Conservation (phyloP, 1,140 invertebrate genomes). For the Euborellia annulipes region DNA sequence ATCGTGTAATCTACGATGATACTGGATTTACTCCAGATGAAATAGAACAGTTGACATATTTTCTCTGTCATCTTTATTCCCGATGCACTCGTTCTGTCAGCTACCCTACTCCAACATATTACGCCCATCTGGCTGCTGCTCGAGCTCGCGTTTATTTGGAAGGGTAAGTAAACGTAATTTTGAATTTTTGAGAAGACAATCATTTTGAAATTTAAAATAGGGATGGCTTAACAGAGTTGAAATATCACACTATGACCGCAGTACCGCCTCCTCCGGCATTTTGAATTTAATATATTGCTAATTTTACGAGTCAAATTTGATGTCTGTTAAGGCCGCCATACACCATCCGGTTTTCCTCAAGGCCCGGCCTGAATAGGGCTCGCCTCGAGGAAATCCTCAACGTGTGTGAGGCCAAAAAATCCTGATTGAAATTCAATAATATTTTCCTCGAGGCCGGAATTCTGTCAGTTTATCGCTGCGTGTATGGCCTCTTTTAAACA, state of each 20-base stretch:
- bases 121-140: conserved; percentile 81
- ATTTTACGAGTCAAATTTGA: background rate
- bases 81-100: conserved; percentile 76
- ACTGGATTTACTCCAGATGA: conserved; percentile 52
- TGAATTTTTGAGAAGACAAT: background rate
- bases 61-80: conserved; percentile 76
- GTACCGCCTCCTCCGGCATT: background rate
- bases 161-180: conserved; percentile 26
- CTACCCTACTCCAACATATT: conserved; percentile 87
- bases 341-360: too few relatives aligned
- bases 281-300: background rate
- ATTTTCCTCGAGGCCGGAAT: too few relatives aligned
- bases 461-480: too few relatives aligned
- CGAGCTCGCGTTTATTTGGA: conserved; percentile 46
- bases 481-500: too few relatives aligned
- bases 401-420: too few relatives aligned
- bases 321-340: background rate
- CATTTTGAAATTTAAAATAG: conserved; percentile 6
- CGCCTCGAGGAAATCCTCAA: too few relatives aligned
- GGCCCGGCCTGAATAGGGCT: too few relatives aligned
- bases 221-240: background rate
- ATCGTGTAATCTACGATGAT: conserved; percentile 73
- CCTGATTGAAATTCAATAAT: too few relatives aligned
- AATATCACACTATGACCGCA: background rate
- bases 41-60: conserved; percentile 69